Evolutionary conservation across 2,113 vertebrate species (phyloP).

Genomic region (Pseudopodoces humilis): DNA sequence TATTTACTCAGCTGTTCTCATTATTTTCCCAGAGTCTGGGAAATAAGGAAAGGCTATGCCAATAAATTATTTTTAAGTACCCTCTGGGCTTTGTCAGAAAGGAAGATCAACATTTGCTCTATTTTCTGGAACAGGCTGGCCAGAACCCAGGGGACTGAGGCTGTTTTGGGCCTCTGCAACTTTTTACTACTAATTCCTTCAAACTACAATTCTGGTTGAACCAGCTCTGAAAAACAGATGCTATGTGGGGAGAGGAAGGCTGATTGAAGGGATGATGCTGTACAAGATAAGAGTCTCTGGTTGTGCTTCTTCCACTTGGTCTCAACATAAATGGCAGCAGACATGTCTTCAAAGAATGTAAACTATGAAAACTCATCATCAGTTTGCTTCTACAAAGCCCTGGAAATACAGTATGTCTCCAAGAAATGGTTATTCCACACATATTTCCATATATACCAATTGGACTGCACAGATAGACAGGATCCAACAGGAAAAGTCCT

Average conservation of each 20-base stretch:
- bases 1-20: background rate
- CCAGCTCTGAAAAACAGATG: background rate
- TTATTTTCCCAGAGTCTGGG: background rate
- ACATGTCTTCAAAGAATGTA: background rate
- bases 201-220: background rate
- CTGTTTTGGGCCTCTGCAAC: background rate
- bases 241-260: background rate
- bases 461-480: background rate
- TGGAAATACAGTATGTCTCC: background rate
- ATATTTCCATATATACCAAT: background rate
- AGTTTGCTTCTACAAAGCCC: background rate
- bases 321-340: background rate
- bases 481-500: background rate
- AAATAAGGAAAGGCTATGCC: background rate
- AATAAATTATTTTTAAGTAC: background rate
- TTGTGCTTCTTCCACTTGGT: background rate
- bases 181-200: background rate
- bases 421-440: background rate
- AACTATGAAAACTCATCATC: background rate
- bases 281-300: background rate
- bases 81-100: background rate
- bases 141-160: background rate
- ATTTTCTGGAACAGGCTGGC: background rate
- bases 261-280: background rate
- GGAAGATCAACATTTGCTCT: slow-evolving; percentile 2